A percentile compares a stretch with the other conserved stretches of the same genome.
Evolutionary conservation across 2,113 vertebrate species (phyloP).

Genomic region (Neolamprologus devosi): DNA sequence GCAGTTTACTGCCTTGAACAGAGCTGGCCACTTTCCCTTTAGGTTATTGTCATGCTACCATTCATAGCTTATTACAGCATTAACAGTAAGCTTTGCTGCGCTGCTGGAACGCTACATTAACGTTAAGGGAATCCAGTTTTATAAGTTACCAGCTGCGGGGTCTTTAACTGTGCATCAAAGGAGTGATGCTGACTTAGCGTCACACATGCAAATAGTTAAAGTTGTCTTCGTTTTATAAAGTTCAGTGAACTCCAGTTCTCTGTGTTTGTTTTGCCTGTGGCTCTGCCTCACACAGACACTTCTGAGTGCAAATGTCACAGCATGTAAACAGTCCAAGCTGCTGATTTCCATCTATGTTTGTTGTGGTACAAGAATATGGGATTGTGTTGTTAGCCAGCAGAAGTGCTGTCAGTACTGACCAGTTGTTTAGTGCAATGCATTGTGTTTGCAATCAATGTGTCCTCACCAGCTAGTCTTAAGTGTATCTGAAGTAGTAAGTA

Average conservation of each 20-base stretch:
- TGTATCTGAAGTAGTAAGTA: background rate
- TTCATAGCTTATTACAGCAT: background rate
- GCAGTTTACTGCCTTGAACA: background rate
- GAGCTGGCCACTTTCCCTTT: background rate
- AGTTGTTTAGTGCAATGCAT: background rate
- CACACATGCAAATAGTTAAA: background rate
- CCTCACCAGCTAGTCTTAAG: background rate
- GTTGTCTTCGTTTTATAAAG: background rate
- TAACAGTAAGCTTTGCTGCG: background rate
- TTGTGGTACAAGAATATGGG: background rate
- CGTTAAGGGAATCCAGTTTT: background rate
- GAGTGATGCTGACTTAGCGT: background rate
- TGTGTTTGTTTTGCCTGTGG: background rate
- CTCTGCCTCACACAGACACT: background rate
- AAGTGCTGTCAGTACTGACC: background rate
- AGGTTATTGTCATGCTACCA: background rate
- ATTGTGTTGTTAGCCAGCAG: background rate
- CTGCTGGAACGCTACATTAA: background rate
- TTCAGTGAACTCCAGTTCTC: background rate
- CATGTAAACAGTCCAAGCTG: background rate
- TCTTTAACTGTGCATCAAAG: background rate
- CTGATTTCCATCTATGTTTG: background rate
- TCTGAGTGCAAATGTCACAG: background rate
- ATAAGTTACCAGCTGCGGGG: background rate
- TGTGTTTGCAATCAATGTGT: background rate